Evolutionary conservation across 2,113 vertebrate species (phyloP).

Genomic region (Nesoenas mayeri): DNA sequence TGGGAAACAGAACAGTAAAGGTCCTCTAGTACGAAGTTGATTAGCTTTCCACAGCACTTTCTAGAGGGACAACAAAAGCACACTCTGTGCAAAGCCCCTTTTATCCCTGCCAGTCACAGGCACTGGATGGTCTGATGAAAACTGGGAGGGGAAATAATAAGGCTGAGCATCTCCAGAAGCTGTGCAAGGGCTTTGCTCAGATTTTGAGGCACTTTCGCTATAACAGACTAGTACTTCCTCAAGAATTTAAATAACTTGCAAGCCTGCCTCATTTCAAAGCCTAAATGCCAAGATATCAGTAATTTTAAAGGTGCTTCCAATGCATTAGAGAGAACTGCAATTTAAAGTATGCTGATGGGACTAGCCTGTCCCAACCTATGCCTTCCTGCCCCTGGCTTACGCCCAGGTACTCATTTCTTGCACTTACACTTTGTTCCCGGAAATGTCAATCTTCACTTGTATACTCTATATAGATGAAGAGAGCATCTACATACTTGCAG

Average conservation of each 20-base stretch:
- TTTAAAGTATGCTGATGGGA: neutral
- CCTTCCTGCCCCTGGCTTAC: neutral
- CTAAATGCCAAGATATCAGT: neutral
- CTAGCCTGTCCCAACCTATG: neutral
- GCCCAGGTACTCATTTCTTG: neutral
- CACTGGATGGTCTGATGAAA: neutral
- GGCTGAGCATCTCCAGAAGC: neutral
- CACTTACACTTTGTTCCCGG: neutral
- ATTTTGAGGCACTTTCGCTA: neutral
- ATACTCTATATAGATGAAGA: neutral
- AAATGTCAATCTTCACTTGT: neutral
- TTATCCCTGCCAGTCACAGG: neutral
- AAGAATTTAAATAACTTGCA: neutral
- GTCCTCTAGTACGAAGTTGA: neutral
- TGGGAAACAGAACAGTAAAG: neutral
- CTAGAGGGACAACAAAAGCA: neutral
- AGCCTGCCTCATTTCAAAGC: neutral
- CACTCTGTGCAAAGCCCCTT: neutral
- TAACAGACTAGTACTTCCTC: neutral
- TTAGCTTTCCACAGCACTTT: neutral
- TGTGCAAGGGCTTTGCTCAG: neutral
- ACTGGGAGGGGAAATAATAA: accelerated
- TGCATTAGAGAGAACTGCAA: neutral
- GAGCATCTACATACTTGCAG: accelerated
- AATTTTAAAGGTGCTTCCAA: neutral